Evolutionary conservation across 1,140 invertebrate species (phyloP), one percentile per base, ranked within the genome.

Genomic region (Campoletis sonorensis): DNA sequence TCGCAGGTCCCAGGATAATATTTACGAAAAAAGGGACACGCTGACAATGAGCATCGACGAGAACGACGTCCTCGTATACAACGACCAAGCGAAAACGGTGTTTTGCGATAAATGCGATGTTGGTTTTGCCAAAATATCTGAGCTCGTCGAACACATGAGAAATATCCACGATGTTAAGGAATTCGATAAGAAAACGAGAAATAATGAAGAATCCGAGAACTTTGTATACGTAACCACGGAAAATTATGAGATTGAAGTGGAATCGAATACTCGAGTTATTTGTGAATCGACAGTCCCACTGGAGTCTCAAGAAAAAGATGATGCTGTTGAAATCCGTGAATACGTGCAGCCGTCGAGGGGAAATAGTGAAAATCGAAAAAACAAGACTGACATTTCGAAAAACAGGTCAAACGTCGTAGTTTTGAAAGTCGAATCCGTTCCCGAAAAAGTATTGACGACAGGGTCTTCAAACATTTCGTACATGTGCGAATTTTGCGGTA

Each of bases 401-500:
- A 7, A 33, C 7, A 33, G 7, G 30, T 33, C 30, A 33, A 33
- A 33, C 30, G 7, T 7, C 7, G 30, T 33, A 33, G 30, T 4
- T 33, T 33, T 33, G 30, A 7, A 33, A 2, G 30, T 33, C 2
- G 3, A 33, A 4, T 45, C 40, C 7, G 40, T 45, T 45, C 40
- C 8, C 40, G 40, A 45, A 45, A 8, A 1, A 8, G 8, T 45
- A 45, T 10, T 11, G 11, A 45, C 40, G 3, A 10, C 11, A 4
- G 51, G n/a, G 10, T 7, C 23, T 15, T 16, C n/a, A 27, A 64
- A 64, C 1, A 64, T 1, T 72, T 77, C 23, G 21, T 70, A 33
- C 30, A 70, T 70, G 67, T 70, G 67, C 27, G 67, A 70, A 70
- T 70, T 15, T 49, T 83, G 82, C 21, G 81, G 81, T 23, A 79